Evolutionary conservation across 2,113 vertebrate genomes (phyloP).

Genomic region (Thryonomys swinderianus): DNA sequence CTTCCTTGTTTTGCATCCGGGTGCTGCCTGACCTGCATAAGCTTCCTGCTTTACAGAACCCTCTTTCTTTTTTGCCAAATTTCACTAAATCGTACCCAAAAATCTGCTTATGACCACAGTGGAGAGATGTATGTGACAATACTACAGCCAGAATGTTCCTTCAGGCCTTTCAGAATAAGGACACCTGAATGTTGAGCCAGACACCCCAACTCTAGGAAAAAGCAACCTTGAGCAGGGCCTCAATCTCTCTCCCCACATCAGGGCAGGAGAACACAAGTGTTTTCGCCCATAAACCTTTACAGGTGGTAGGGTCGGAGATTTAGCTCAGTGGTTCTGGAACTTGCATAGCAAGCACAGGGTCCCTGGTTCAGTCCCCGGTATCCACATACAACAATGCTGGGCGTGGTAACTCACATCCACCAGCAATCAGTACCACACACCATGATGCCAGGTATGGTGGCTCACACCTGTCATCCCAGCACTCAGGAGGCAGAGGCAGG

Average conservation of each 20-base stretch:
- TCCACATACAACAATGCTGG: too few species aligned
- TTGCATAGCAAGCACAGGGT: too few species aligned
- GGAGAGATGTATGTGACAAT: background rate
- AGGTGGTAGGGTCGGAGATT: too few species aligned
- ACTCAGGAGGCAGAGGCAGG: too few species aligned
- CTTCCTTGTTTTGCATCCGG: background rate
- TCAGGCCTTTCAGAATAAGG: background rate
- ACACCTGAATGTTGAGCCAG: background rate
- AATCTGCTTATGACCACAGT: background rate
- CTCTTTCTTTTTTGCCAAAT: background rate
- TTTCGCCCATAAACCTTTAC: background rate
- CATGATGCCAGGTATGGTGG: too few species aligned
- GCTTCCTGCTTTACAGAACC: background rate
- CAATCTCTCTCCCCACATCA: background rate
- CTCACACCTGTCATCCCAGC: too few species aligned
- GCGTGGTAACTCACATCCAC: too few species aligned
- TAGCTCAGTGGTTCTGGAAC: too few species aligned
- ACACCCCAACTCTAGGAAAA: background rate
- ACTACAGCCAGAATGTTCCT: background rate
- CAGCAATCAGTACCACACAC: too few species aligned
- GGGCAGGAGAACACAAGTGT: background rate
- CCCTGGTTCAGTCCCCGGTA: too few species aligned
- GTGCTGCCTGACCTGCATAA: background rate
- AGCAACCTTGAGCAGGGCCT: background rate
- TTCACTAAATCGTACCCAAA: background rate